These are phyloP conservation scores for Hydractinia symbiolongicarpus DNA, from an alignment of 30 jellyfish, hydroid and myxozoan genomes.

Conservation along the genomic window DNA sequence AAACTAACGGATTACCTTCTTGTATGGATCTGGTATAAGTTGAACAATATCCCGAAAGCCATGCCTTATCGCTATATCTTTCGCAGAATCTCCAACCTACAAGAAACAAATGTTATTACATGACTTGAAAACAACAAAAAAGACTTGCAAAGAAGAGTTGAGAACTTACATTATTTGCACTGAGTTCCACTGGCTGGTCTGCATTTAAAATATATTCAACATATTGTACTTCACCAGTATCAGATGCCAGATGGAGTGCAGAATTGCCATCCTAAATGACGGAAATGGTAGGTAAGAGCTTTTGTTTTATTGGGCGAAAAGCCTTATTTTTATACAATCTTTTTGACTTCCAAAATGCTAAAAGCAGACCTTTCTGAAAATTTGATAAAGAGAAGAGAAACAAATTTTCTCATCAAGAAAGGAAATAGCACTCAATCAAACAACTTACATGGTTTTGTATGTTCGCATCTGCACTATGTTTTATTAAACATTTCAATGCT, in stretches of 20 bases:
- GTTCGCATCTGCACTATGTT: conserved; percentile 60
- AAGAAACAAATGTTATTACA: not conserved
- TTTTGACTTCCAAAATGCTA: too few species aligned
- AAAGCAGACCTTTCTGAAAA: too few species aligned
- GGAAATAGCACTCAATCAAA: too few species aligned
- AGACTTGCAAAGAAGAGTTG: not conserved
- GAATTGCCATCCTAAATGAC: conserved; percentile 67
- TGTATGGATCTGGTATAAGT: conserved; percentile 59
- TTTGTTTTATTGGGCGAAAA: not conserved
- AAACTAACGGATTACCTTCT: not conserved
- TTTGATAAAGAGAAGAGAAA: too few species aligned
- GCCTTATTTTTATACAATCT: too few species aligned
- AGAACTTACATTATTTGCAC: conserved; percentile 68
- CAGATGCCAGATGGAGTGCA: conserved; percentile 72
- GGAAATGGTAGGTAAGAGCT: not conserved
- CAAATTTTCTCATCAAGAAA: too few species aligned
- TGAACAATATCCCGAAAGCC: conserved; percentile 71
- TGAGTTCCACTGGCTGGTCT: conserved; percentile 70
- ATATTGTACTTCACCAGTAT: conserved; percentile 47
- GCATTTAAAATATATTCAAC: conserved; percentile 45
- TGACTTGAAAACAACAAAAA: not conserved
- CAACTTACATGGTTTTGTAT: conserved; percentile 69
- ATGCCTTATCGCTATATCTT: conserved; percentile 75
- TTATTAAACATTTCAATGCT: conserved; percentile 48
- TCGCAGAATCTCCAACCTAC: conserved; percentile 84